A percentile compares a stretch with the other conserved stretches of the same genome.
Conservation (phyloP, 2,797 vertebrate genomes). For the Chelmon rostratus region DNA sequence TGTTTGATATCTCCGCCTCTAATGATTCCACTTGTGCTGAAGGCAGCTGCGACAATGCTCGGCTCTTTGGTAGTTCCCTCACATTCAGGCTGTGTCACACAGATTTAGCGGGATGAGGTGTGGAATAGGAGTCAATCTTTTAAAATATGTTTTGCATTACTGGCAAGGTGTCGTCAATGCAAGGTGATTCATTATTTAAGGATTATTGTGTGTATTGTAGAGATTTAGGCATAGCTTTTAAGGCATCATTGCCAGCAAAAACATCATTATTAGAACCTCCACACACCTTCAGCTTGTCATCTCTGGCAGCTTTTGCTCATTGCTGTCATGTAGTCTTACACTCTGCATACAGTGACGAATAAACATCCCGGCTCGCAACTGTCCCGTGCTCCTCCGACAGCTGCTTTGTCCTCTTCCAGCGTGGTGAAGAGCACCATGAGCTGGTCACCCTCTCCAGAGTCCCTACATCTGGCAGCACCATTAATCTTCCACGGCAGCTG, state of each 20-base stretch:
- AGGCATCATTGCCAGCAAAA: slow-evolving; percentile 43
- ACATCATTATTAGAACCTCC: slow-evolving; percentile 61
- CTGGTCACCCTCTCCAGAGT: slow-evolving; percentile 81
- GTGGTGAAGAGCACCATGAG: slow-evolving; percentile 70
- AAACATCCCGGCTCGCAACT: slow-evolving; percentile 47
- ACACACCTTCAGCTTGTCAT: slow-evolving; percentile 54
- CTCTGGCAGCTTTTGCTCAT: slow-evolving; percentile 52
- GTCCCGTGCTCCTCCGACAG: slow-evolving; percentile 56
- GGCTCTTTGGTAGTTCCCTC: slow-evolving; percentile 48
- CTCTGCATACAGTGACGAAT: slow-evolving; percentile 57
- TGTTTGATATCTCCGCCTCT: slow-evolving; percentile 24
- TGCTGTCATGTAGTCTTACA: slow-evolving; percentile 52
- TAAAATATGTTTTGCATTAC: slow-evolving; percentile 56
- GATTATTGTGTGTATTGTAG: slow-evolving; percentile 65
- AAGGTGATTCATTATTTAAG: slow-evolving; percentile 68
- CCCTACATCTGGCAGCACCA: slow-evolving; percentile 82
- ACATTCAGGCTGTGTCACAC: slow-evolving; percentile 41
- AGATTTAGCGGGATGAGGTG: slow-evolving; percentile 55
- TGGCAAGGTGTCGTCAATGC: slow-evolving; percentile 49
- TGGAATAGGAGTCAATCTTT: slow-evolving; percentile 59
- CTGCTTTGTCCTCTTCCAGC: slow-evolving; percentile 78
- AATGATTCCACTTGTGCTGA: slow-evolving; percentile 25
- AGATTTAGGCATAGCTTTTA: slow-evolving; percentile 58
- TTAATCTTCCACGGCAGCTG: slow-evolving; percentile 85
- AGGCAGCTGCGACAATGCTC: slow-evolving; percentile 32